phyloP scores from a whole-genome alignment of 1,140 invertebrate genomes.

The Cyphomyrmex costatus region DNA sequence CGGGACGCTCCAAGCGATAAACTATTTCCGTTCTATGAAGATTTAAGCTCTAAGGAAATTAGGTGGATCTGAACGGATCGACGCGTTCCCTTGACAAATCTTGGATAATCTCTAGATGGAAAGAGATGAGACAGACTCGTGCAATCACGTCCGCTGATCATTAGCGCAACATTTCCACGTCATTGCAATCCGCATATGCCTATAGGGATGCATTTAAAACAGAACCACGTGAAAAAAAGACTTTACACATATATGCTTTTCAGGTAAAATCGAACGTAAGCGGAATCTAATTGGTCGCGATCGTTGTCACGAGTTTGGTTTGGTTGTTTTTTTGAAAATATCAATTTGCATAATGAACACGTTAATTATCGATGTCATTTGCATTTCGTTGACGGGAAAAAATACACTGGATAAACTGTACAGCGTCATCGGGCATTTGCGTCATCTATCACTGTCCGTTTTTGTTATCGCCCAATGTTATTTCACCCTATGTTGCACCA shows the following conservation, averaged over 20 bases:
- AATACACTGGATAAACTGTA: conserved; percentile 44
- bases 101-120: conserved; percentile 22
- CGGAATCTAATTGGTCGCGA: neutral
- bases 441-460: conserved; percentile 58
- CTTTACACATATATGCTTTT: neutral
- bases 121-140: conserved; percentile 14
- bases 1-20: conserved; percentile 31
- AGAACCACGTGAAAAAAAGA: neutral
- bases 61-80: conserved; percentile 44
- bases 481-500: conserved; percentile 36
- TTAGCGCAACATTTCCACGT: conserved; percentile 26
- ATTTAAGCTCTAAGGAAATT: conserved; percentile 62
- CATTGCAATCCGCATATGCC: neutral
- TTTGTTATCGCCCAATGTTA: conserved; percentile 37
- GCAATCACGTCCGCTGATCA: conserved; percentile 37
- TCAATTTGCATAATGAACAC: conserved; percentile 44
- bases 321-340: conserved; percentile 39
- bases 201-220: conserved; percentile 17
- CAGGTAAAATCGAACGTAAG: neutral
- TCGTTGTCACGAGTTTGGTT: neutral
- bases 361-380: conserved; percentile 50
- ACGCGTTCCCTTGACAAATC: conserved; percentile 50
- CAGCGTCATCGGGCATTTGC: conserved; percentile 17
- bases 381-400: conserved; percentile 38
- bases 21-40: conserved; percentile 58